These are phyloP conservation scores for Leptocoma aspasia DNA, from an alignment of 2,113 vertebrate genomes.

Conservation along the genomic window DNA sequence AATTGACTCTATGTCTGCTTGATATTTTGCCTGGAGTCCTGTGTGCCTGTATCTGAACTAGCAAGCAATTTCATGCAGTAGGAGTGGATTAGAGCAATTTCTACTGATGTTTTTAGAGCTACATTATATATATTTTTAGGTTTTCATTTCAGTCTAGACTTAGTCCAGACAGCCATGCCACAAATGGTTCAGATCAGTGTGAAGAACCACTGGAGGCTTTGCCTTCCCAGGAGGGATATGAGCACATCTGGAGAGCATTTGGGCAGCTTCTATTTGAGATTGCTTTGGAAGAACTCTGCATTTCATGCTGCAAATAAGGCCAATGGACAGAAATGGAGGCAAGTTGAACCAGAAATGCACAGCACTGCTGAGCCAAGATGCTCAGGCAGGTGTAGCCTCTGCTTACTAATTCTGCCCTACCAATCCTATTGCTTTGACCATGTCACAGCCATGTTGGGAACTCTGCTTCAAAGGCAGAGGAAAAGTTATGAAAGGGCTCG, in stretches of 20 bases:
- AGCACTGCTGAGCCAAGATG: neutral
- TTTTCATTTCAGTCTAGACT: neutral
- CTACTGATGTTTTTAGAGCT: neutral
- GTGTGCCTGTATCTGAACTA: neutral
- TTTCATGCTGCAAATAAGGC: neutral
- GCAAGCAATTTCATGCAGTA: neutral
- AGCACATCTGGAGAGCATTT: neutral
- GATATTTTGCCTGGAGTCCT: neutral
- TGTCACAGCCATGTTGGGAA: neutral
- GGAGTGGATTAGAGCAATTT: neutral
- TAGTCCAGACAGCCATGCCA: neutral
- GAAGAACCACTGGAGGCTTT: neutral
- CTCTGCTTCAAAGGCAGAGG: neutral
- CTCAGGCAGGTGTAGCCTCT: neutral
- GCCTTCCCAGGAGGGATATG: fast-evolving
- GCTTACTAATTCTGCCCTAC: neutral
- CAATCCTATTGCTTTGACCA: neutral
- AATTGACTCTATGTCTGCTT: neutral
- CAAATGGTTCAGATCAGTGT: neutral
- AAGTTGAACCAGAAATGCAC: neutral
- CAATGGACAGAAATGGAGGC: neutral
- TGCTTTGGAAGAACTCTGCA: neutral
- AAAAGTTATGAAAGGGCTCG: neutral
- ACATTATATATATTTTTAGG: neutral
- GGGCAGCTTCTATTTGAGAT: neutral